These are phyloP conservation scores for Gadus macrocephalus DNA, from an alignment of 2,113 vertebrate species.

Conservation along the genomic window DNA sequence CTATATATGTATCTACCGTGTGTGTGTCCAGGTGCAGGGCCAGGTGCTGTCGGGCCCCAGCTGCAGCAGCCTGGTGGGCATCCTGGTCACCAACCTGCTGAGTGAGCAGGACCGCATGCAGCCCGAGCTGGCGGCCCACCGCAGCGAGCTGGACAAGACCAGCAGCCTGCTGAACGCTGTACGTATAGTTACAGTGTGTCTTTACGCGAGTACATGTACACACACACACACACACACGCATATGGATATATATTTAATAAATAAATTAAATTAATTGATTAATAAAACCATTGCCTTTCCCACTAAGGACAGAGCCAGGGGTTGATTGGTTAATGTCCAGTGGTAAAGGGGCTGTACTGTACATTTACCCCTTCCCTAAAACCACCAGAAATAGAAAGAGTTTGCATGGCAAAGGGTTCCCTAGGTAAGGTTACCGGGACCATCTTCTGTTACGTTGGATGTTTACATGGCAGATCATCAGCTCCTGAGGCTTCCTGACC, in stretches of 20 bases:
- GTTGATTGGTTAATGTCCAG: too few species aligned
- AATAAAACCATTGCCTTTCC: too few species aligned
- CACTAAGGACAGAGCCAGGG: too few species aligned
- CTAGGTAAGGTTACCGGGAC: too few species aligned
- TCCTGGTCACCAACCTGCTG: slow-evolving; percentile 91
- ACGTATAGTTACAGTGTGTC: slow-evolving; percentile 20
- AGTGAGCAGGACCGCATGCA: slow-evolving; percentile 91
- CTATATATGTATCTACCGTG: background rate
- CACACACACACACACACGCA: slow-evolving; percentile 4
- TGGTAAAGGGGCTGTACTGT: too few species aligned
- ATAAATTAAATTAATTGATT: background rate
- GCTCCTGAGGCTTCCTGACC: too few species aligned
- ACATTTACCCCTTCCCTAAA: too few species aligned
- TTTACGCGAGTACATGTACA: background rate
- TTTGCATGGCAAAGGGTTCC: too few species aligned
- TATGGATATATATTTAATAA: background rate
- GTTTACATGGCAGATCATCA: too few species aligned
- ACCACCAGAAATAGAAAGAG: too few species aligned
- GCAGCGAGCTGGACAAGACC: slow-evolving; percentile 90
- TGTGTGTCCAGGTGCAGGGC: slow-evolving; percentile 77
- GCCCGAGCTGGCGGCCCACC: slow-evolving; percentile 85
- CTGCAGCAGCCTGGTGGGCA: slow-evolving; percentile 89
- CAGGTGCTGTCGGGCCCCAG: slow-evolving; percentile 95
- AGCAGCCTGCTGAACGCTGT: slow-evolving; percentile 95
- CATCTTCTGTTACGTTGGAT: too few species aligned